A percentile compares a stretch with the other conserved stretches of the same genome.
phyloP scores from a whole-genome alignment of 2,797 vertebrate genomes.

The Bovichtus variegatus region DNA sequence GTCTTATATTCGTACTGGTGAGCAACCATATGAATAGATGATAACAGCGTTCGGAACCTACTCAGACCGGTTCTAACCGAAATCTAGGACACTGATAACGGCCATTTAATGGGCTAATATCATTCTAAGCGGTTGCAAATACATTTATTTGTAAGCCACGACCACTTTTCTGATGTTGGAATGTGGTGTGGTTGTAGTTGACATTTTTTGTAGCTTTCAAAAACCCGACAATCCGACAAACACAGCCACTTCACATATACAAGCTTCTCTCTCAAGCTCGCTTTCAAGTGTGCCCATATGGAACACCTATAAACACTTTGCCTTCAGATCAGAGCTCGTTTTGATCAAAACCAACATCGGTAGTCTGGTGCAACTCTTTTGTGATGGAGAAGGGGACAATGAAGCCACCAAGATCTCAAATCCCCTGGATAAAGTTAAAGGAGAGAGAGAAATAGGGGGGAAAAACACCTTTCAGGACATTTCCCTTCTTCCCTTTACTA shows the following conservation, averaged over 20 bases:
- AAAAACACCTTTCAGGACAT: constrained; percentile 24
- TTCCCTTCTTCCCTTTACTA: constrained; percentile 23
- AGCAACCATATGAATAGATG: no score
- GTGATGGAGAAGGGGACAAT: constrained; percentile 7
- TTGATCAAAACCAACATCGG: not conserved
- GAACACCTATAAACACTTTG: not conserved
- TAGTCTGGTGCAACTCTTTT: not conserved
- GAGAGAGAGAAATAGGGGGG: not conserved
- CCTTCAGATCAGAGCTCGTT: not conserved
- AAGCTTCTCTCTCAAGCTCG: not conserved
- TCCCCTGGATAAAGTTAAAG: constrained; percentile 21
- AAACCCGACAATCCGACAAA: not conserved
- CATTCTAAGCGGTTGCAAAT: not conserved
- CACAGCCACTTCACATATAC: not conserved
- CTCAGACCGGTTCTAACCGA: no score
- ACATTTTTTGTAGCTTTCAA: not conserved
- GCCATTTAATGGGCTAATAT: no score
- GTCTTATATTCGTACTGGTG: no score
- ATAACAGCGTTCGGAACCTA: no score
- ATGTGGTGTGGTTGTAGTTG: not conserved
- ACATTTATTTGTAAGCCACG: no score
- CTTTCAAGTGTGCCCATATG: not conserved
- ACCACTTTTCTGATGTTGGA: not conserved
- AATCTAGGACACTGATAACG: no score
- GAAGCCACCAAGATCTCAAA: constrained; percentile 29